Percentiles rank a stretch among this genome's conserved stretches.
Conservation (phyloP, 2,888 invertebrate genomes). For the Drosophila peninsularis region DNA sequence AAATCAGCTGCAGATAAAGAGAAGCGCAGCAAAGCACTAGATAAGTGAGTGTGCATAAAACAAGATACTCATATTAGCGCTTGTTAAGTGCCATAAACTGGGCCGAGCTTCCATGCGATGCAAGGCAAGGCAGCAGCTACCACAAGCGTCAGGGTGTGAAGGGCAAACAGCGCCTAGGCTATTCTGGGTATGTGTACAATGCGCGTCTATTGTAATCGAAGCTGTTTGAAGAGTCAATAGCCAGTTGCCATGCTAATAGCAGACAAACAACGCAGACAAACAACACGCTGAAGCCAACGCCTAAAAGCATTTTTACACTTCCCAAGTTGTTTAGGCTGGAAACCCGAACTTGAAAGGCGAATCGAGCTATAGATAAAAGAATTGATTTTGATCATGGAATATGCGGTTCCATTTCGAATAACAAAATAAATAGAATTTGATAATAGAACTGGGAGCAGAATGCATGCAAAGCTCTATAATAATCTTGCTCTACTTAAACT, state of each 20-base stretch:
- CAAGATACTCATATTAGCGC: conserved; percentile 49
- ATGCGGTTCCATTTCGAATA: too few relatives aligned
- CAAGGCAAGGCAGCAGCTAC: conserved; percentile 10
- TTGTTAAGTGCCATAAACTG: conserved; percentile 51
- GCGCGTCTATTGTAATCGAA: conserved; percentile 38
- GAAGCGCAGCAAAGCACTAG: conserved; percentile 53
- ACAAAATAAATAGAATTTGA: neutral
- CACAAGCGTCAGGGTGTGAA: conserved; percentile 6
- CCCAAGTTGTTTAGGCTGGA: conserved; percentile 1
- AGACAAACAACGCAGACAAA: conserved; percentile 20
- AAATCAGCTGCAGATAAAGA: conserved; percentile 63
- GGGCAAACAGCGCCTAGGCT: neutral
- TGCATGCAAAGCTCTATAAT: neutral
- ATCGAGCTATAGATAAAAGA: neutral
- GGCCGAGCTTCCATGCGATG: conserved; percentile 7
- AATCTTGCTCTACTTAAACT: neutral
- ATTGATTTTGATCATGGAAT: neutral
- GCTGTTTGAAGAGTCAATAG: conserved; percentile 22
- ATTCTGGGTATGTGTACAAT: conserved; percentile 30
- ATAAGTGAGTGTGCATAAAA: conserved; percentile 36
- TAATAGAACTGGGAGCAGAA: neutral
- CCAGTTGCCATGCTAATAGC: conserved; percentile 18
- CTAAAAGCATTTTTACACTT: conserved; percentile 13
- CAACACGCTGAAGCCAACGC: conserved; percentile 12
- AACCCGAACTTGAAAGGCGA: neutral